phyloP scores from a whole-genome alignment of 2,888 invertebrate genomes.

The Agrochola lota region DNA sequence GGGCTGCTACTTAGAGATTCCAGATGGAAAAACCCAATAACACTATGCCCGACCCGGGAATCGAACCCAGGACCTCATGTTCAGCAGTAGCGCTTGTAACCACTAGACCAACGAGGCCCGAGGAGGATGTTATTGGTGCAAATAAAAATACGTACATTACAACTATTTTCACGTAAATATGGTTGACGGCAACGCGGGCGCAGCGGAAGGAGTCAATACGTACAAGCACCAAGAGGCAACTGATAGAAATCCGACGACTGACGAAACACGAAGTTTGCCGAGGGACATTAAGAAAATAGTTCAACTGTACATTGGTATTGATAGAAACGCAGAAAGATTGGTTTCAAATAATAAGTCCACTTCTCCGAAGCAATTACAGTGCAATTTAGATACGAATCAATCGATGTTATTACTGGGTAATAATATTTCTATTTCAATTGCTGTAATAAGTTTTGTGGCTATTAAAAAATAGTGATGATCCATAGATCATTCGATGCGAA shows the following conservation, averaged over 20 bases:
- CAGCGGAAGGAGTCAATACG: too few relatives aligned
- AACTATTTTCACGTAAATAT: too few relatives aligned
- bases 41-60: too few relatives aligned
- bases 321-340: conserved; percentile 12
- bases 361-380: conserved; percentile 29
- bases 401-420: conserved; percentile 20
- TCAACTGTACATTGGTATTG: not conserved
- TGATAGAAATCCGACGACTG: too few relatives aligned
- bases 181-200: too few relatives aligned
- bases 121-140: conserved; percentile 2
- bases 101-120: not conserved
- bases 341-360: conserved; percentile 36
- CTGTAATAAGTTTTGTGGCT: conserved; percentile 27
- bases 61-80: not conserved
- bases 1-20: not conserved
- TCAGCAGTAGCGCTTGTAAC: too few relatives aligned
- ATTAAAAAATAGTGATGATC: not conserved
- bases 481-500: not conserved
- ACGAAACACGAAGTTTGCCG: too few relatives aligned
- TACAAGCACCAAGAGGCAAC: too few relatives aligned
- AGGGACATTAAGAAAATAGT: too few relatives aligned
- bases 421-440: conserved; percentile 7
- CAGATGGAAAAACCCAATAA: not conserved
- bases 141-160: conserved; percentile 14
- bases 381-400: conserved; percentile 51